A percentile compares a stretch with the other conserved stretches of the same genome.
phyloP scores from a whole-genome alignment of 2,888 invertebrate species.

The Cantharis rufa region DNA sequence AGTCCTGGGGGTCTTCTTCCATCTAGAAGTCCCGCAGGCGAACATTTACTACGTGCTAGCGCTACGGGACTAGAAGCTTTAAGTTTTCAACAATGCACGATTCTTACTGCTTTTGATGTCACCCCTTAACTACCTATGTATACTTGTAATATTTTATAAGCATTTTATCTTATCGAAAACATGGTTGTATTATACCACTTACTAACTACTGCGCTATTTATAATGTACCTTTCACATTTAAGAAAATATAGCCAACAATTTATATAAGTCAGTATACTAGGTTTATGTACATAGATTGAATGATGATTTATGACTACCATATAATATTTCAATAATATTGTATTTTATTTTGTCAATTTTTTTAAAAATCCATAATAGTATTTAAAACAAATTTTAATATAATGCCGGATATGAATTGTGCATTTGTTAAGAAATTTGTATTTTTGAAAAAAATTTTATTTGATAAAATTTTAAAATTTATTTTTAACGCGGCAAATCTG shows the following conservation, averaged over 20 bases:
- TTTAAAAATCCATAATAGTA: too few species aligned
- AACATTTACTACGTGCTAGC: slow-evolving; percentile 32
- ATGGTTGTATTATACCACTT: slow-evolving; percentile 10
- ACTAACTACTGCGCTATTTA: neutral
- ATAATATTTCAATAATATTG: too few species aligned
- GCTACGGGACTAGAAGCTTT: slow-evolving; percentile 30
- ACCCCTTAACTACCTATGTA: slow-evolving; percentile 35
- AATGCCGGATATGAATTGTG: too few species aligned
- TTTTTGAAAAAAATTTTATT: too few species aligned
- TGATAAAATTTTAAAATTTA: too few species aligned
- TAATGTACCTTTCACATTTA: neutral
- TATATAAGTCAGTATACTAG: neutral
- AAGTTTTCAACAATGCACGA: slow-evolving; percentile 38
- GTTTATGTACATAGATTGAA: neutral
- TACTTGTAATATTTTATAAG: slow-evolving; percentile 36
- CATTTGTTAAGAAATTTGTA: too few species aligned
- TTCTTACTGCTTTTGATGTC: slow-evolving; percentile 36
- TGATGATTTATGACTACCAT: too few species aligned
- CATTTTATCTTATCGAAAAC: slow-evolving; percentile 32
- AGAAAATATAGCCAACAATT: neutral
- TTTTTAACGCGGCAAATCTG: too few species aligned
- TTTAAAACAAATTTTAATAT: too few species aligned
- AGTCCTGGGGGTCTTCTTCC: slow-evolving; percentile 38
- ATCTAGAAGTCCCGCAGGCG: slow-evolving; percentile 37
- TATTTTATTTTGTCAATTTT: too few species aligned